phyloP scores from a whole-genome alignment of 2,797 vertebrate species.

The Sandelia bainsii region DNA sequence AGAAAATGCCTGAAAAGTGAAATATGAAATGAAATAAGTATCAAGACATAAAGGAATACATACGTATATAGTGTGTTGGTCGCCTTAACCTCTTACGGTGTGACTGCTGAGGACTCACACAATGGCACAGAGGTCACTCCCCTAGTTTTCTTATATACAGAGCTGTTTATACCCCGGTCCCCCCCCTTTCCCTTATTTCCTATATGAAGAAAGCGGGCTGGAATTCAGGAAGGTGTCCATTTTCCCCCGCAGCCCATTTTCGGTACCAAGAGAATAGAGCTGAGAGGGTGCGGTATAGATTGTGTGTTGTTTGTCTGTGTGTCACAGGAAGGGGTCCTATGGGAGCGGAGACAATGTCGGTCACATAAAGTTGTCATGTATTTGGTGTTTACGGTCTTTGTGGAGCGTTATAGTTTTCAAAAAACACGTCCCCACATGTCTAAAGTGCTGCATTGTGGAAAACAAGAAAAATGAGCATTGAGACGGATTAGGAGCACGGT shows the following conservation, averaged over 20 bases:
- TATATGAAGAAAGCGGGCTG: slow-evolving; percentile 68
- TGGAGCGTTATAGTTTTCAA: too few species aligned
- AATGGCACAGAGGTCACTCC: slow-evolving; percentile 39
- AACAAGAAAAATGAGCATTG: too few species aligned
- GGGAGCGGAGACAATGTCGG: slow-evolving; percentile 27
- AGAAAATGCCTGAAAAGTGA: too few species aligned
- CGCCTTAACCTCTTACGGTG: neutral
- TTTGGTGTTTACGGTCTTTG: too few species aligned
- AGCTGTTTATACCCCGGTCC: slow-evolving; percentile 65
- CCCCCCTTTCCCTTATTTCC: slow-evolving; percentile 50
- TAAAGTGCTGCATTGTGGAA: too few species aligned
- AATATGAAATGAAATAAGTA: too few species aligned
- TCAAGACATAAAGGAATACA: too few species aligned
- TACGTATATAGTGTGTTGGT: neutral
- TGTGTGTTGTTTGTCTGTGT: slow-evolving; percentile 21
- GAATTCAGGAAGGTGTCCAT: slow-evolving; percentile 72
- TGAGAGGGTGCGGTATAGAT: slow-evolving; percentile 32
- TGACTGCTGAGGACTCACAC: slow-evolving; percentile 27
- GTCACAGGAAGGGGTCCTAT: slow-evolving; percentile 39
- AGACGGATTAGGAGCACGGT: too few species aligned
- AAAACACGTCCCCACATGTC: too few species aligned
- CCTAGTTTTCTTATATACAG: slow-evolving; percentile 64
- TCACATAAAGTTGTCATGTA: neutral
- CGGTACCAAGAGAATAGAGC: slow-evolving; percentile 62
- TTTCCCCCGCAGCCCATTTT: slow-evolving; percentile 52